Conservation (phyloP, 2,888 invertebrate species). For the Polymixis lichenea region DNA sequence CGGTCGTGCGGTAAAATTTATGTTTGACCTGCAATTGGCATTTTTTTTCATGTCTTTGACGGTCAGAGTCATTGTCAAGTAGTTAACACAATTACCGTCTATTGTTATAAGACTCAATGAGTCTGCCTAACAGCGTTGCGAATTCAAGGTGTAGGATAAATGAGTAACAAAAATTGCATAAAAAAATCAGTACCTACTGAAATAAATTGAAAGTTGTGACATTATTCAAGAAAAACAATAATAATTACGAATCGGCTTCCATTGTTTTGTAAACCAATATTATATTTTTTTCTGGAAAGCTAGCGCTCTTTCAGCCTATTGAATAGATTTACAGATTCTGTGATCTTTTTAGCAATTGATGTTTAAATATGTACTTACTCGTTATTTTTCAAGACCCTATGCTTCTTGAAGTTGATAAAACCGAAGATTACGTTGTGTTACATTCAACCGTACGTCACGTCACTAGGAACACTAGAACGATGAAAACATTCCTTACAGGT, state of each 20-base stretch:
- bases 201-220: no score
- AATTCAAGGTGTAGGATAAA: neutral
- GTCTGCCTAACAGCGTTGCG: no score
- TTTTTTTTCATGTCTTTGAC: no score
- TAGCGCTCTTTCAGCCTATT: no score
- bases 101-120: no score
- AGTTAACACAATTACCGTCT: no score
- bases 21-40: neutral
- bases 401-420: neutral
- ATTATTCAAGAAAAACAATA: neutral
- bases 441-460: no score
- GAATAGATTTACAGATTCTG: neutral
- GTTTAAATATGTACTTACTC: neutral
- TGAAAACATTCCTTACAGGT: no score
- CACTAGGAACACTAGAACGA: no score
- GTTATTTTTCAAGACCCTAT: neutral
- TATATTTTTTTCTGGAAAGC: neutral
- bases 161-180: no score
- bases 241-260: no score
- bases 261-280: neutral
- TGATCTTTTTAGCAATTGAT: neutral
- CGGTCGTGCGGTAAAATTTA: neutral
- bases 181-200: neutral
- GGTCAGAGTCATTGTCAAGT: no score
- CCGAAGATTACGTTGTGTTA: neutral